Evolutionary conservation across 2,797 vertebrate genomes (phyloP).

Genomic region (Galagoides demidoff): DNA sequence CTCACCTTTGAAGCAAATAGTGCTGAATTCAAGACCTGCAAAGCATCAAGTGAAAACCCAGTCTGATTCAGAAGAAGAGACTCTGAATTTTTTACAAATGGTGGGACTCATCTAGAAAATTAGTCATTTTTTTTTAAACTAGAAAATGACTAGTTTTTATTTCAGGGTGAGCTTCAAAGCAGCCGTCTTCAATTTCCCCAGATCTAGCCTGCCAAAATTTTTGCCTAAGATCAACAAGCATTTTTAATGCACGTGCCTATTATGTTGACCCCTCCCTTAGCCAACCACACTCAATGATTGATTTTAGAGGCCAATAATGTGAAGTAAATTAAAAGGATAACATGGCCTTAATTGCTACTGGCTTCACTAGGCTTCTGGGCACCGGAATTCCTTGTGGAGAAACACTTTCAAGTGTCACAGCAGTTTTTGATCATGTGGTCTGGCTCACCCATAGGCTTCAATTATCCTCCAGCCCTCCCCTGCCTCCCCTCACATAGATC

Average conservation of each 20-base stretch:
- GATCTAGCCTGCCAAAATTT: conserved; percentile 51
- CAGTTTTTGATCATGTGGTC: conserved; percentile 78
- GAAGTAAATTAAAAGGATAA: conserved; percentile 80
- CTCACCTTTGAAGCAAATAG: conserved; percentile 35
- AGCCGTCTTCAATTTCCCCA: conserved; percentile 62
- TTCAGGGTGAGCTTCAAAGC: conserved; percentile 72
- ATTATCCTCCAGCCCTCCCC: conserved; percentile 60
- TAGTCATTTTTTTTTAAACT: conserved; percentile 48
- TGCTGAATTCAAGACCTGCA: conserved; percentile 31
- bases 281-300: conserved; percentile 54
- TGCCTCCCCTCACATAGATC: not conserved
- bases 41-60: conserved; percentile 51
- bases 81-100: conserved; percentile 66
- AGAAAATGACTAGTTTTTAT: conserved; percentile 71
- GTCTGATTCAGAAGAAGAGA: conserved; percentile 44
- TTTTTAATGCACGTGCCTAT: conserved; percentile 69
- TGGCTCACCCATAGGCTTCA: conserved; percentile 72
- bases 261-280: conserved; percentile 54
- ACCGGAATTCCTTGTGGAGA: conserved; percentile 78
- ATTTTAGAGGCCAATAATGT: conserved; percentile 77
- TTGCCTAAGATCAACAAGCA: conserved; percentile 57
- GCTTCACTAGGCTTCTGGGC: conserved; percentile 76
- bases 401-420: conserved; percentile 73
- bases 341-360: conserved; percentile 79
- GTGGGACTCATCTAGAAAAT: conserved; percentile 76